A percentile compares a stretch with the other conserved stretches of the same genome.
These are phyloP conservation scores for Beroe forskalii DNA, from an alignment of 37 sponge, comb jelly and placozoan genomes.

Conservation along the genomic window DNA sequence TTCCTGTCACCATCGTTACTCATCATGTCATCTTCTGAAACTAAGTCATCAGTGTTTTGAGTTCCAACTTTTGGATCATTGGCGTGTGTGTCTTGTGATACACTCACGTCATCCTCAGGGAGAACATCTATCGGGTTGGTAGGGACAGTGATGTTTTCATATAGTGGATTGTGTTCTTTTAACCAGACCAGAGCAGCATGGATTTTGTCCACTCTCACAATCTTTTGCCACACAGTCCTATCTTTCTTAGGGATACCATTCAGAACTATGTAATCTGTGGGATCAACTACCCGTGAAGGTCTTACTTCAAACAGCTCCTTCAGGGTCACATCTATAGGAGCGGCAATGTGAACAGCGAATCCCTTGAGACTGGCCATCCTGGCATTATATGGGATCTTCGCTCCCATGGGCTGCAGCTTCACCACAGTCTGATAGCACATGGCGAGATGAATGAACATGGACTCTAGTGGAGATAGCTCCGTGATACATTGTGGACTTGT, in stretches of 20 bases:
- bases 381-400: not conserved
- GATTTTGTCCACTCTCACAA: not conserved
- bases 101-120: not conserved
- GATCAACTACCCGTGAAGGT: not conserved
- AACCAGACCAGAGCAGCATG: not conserved
- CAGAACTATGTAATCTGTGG: not conserved
- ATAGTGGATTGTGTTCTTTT: not conserved
- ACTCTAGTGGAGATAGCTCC: not conserved
- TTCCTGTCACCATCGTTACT: too few species aligned
- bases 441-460: not conserved
- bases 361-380: not conserved
- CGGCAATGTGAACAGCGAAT: not conserved
- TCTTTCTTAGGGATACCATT: not conserved
- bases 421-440: not conserved
- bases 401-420: not conserved
- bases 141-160: not conserved
- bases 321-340: not conserved
- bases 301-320: not conserved
- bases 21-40: too few species aligned
- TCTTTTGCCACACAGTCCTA: not conserved
- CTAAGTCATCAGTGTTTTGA: too few species aligned
- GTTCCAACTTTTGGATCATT: too few species aligned
- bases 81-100: too few species aligned
- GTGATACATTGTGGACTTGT: not conserved
- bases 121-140: not conserved